These are phyloP conservation scores for Carcinoscorpius rotundicauda DNA, from an alignment of 1,140 invertebrate genomes.

Conservation along the genomic window DNA sequence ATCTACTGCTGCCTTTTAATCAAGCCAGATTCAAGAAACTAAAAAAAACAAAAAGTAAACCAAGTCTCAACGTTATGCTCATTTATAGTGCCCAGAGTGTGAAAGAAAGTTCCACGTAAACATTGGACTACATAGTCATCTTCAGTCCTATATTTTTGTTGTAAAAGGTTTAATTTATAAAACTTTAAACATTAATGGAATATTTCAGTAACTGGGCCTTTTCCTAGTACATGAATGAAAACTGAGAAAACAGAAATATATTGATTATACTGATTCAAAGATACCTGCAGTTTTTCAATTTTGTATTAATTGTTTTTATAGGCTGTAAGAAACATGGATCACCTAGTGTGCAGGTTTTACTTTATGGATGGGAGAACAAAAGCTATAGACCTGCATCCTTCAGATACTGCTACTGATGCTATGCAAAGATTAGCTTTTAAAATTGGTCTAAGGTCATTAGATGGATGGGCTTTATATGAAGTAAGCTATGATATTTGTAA, in stretches of 20 bases:
- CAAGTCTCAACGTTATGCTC: too few relatives aligned
- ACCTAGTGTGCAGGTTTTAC: conserved; percentile 88
- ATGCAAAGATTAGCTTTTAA: conserved; percentile 78
- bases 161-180: too few relatives aligned
- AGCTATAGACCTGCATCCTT: conserved; percentile 87
- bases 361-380: conserved; percentile 90
- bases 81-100: too few relatives aligned
- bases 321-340: conserved; percentile 78
- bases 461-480: conserved; percentile 88
- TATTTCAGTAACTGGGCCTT: too few relatives aligned
- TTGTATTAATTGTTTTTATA: conserved; percentile 27
- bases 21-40: too few relatives aligned
- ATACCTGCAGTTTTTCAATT: neutral
- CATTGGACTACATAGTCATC: too few relatives aligned
- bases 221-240: neutral
- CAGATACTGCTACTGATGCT: conserved; percentile 82
- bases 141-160: too few relatives aligned
- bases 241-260: neutral
- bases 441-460: conserved; percentile 62
- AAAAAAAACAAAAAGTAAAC: too few relatives aligned
- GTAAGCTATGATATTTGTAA: conserved; percentile 11
- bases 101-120: too few relatives aligned
- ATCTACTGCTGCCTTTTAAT: too few relatives aligned
- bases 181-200: too few relatives aligned
- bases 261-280: neutral